A percentile compares a stretch with the other conserved stretches of the same genome.
These are phyloP conservation scores for Misgurnus anguillicaudatus DNA, from an alignment of 2,113 vertebrate genomes.

Conservation along the genomic window DNA sequence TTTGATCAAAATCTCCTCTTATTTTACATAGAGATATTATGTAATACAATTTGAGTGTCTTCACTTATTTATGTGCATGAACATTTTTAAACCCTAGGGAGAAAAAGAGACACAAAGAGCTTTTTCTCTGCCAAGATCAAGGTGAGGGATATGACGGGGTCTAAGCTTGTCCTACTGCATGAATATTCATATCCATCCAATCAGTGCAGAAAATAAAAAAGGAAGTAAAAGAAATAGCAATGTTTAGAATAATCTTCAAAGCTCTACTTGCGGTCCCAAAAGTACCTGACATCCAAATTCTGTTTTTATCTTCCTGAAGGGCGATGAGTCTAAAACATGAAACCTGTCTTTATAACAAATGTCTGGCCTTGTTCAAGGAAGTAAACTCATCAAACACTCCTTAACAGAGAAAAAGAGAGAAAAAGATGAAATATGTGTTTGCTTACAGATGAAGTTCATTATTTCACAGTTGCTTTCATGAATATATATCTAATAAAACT, in stretches of 20 bases:
- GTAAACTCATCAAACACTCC: not conserved
- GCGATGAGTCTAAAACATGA: not conserved
- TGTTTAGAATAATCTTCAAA: slow-evolving; percentile 10
- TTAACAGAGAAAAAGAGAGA: not conserved
- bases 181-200: too few species aligned
- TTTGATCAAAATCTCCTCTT: not conserved
- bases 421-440: not conserved
- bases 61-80: slow-evolving; percentile 6
- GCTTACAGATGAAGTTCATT: slow-evolving; percentile 1
- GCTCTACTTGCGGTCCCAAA: too few species aligned
- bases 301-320: slow-evolving; percentile 51
- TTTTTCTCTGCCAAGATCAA: not conserved
- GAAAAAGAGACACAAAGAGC: slow-evolving; percentile 3
- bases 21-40: not conserved
- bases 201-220: not conserved
- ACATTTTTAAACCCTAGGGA: not conserved
- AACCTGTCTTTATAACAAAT: slow-evolving; percentile 8
- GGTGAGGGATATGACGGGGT: not conserved
- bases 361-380: not conserved
- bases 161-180: too few species aligned
- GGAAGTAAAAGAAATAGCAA: not conserved
- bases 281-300: slow-evolving; percentile 32
- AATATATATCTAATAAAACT: not conserved
- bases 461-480: not conserved
- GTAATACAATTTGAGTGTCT: not conserved